These are phyloP conservation scores for Tursiops truncatus DNA, from an alignment of 2,113 vertebrate species.

Conservation along the genomic window DNA sequence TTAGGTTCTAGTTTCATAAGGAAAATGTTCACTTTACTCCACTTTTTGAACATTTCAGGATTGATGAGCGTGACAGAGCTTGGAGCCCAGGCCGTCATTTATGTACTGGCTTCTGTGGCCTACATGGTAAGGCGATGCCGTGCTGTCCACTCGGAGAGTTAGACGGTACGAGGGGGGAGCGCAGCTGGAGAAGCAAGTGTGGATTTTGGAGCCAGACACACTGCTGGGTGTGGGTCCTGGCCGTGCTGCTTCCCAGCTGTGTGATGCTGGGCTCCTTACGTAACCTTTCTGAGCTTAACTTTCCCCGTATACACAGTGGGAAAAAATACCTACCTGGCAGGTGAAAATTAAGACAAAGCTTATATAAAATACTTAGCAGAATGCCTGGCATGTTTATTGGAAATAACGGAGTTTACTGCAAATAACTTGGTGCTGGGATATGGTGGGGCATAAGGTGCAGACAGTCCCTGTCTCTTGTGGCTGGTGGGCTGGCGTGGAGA, in stretches of 20 bases:
- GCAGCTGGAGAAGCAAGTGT: accelerated
- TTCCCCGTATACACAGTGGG: neutral
- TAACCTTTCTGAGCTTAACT: neutral
- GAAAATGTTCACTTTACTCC: neutral
- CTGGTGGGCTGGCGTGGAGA: neutral
- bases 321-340: neutral
- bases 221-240: neutral
- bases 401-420: no score
- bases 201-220: neutral
- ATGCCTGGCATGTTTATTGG: neutral
- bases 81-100: slow-evolving; percentile 89
- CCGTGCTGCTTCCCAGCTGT: neutral
- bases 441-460: neutral
- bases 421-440: neutral
- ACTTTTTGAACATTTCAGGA: slow-evolving; percentile 80
- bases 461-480: neutral
- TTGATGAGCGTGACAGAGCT: slow-evolving; percentile 88
- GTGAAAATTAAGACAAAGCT: neutral
- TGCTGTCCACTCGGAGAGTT: neutral
- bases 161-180: no score
- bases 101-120: slow-evolving; percentile 83
- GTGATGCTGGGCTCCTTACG: neutral
- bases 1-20: neutral
- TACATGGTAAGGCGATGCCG: slow-evolving; percentile 87
- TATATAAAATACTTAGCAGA: neutral